phyloP scores from a whole-genome alignment of 2,797 vertebrate species.

The Aulostomus chinensis region DNA sequence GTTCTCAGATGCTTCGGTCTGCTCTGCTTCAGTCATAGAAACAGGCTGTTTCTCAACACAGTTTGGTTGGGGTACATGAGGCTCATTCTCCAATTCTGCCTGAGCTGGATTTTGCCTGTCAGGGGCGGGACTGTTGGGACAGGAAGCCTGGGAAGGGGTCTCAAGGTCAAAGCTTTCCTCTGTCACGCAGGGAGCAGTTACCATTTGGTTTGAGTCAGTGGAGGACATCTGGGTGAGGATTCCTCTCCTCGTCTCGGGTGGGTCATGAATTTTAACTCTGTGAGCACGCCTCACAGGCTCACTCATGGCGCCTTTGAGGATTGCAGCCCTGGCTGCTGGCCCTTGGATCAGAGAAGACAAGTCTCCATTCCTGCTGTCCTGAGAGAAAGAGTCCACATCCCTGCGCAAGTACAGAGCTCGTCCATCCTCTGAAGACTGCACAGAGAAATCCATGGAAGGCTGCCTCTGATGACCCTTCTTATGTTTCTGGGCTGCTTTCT shows the following conservation, averaged over 20 bases:
- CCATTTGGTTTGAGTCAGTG: slow-evolving; percentile 81
- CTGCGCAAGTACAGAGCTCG: slow-evolving; percentile 81
- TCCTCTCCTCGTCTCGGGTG: slow-evolving; percentile 70
- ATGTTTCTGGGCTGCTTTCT: slow-evolving; percentile 77
- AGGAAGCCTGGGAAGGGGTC: slow-evolving; percentile 41
- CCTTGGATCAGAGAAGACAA: slow-evolving; percentile 41
- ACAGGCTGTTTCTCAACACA: slow-evolving; percentile 28
- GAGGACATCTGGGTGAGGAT: slow-evolving; percentile 82
- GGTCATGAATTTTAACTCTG: slow-evolving; percentile 83
- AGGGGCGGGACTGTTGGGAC: slow-evolving; percentile 65
- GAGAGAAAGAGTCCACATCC: slow-evolving; percentile 79
- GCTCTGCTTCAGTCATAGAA: slow-evolving; percentile 25
- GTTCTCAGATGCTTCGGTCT: slow-evolving; percentile 29
- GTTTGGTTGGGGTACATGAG: slow-evolving; percentile 16
- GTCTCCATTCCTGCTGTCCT: slow-evolving; percentile 81
- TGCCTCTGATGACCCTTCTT: slow-evolving; percentile 77
- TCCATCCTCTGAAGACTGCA: slow-evolving; percentile 79
- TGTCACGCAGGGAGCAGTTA: slow-evolving; percentile 82
- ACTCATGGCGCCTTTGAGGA: slow-evolving; percentile 81
- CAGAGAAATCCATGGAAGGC: slow-evolving; percentile 87
- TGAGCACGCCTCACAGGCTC: slow-evolving; percentile 84
- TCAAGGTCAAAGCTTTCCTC: slow-evolving; percentile 82
- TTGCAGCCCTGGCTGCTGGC: slow-evolving; percentile 65
- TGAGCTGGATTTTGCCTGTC: slow-evolving; percentile 62
- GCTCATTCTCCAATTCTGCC: slow-evolving; percentile 46